Base-by-base conservation (phyloP, 2,888 invertebrate species). In the Andricus quercusramuli region DNA sequence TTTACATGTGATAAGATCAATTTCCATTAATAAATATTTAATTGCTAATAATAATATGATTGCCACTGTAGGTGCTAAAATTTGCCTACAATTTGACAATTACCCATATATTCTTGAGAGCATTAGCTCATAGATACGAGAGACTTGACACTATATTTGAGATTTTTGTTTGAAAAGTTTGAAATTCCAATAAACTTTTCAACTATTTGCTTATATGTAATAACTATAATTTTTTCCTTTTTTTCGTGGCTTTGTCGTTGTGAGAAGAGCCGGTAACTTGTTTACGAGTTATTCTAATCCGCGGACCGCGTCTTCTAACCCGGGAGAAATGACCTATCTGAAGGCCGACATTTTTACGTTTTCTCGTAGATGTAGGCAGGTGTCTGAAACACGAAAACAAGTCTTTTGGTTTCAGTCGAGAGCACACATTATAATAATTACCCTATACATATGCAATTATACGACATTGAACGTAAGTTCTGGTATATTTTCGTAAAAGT, bases 361-460 rank as follows among this genome's bases (percentile, higher is more conserved):
- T 64, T 17, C 29, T 8, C 64, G 3, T 64, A 4, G 64, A 64
- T 64, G 15, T 59, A 59, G n/a, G 29, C 64, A 64, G 13, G 41
- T 67, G 41, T n/a, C 15, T n/a, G 20, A 41, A 67, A 66, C 20
- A 66, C 20, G n/a, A 67, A 67, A 67, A 41, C 41, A 22, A 41
- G 67, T 44, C 67, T 11, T n/a, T 67, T 20, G 37, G 20, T 41
- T 41, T 22, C 22, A 17, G 22, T 44, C 5, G 5, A 67, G 22
- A 37, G 41, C 17, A 17, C 5, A n/a, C 20, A 67, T 67, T 67
- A 41, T 20, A 67, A 67, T 67, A 67, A 67, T 67, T 67, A 67
- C n/a, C n/a, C 67, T 22, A 67, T 67, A n/a, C 67, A 67, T 67
- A 67, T 67, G 22, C 22, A 67, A 13, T 67, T 41, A 67, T 41